phyloP scores from a whole-genome alignment of 2,113 vertebrate genomes.

The Argyrosomus japonicus region DNA sequence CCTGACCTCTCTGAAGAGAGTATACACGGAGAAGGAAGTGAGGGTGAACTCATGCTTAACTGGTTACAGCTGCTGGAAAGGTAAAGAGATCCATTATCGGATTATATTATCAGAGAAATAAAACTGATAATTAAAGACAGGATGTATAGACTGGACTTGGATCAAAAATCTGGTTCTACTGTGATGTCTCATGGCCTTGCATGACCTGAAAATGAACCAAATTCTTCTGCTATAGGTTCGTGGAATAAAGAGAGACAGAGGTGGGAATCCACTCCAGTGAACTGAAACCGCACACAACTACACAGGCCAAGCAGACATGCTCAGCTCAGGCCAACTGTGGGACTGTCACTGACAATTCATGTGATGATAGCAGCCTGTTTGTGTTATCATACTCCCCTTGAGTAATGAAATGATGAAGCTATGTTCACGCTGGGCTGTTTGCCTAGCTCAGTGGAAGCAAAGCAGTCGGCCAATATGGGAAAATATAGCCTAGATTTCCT shows the following conservation, averaged over 20 bases:
- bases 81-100: neutral
- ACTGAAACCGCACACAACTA: neutral
- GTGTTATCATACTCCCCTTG: neutral
- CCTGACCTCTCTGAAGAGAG: slow-evolving; percentile 12
- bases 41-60: slow-evolving; percentile 7
- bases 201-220: neutral
- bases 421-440: neutral
- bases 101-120: neutral
- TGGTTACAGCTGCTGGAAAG: slow-evolving; percentile 31
- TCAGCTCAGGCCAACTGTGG: neutral
- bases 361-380: slow-evolving; percentile 15
- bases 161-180: neutral
- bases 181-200: neutral
- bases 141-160: neutral
- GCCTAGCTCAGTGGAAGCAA: neutral
- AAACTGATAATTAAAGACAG: slow-evolving; percentile 24
- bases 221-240: neutral
- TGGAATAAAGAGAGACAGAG: neutral
- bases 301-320: neutral
- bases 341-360: slow-evolving; percentile 2
- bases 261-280: slow-evolving; percentile 1
- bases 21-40: neutral
- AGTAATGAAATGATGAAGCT: neutral
- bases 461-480: neutral
- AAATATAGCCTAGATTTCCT: neutral